A percentile compares a stretch with the other conserved stretches of the same genome.
Evolutionary conservation across 2,888 invertebrate genomes (phyloP).

Genomic region (Baccha elongata): DNA sequence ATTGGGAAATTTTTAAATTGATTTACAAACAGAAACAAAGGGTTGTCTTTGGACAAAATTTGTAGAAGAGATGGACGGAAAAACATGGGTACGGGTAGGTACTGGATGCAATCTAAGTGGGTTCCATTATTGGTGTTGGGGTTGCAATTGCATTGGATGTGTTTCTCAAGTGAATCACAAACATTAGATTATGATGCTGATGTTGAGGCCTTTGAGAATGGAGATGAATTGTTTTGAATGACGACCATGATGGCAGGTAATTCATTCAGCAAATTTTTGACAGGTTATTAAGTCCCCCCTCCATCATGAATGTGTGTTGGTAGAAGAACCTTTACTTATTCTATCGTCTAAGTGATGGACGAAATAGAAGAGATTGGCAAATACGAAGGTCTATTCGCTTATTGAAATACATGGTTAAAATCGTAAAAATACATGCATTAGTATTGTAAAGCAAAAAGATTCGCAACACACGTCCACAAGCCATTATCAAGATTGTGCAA

Average conservation of each 20-base stretch:
- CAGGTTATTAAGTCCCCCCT: conserved; percentile 42
- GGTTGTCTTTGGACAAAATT: conserved; percentile 3
- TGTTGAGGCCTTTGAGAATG: conserved; percentile 16
- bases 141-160: conserved; percentile 12
- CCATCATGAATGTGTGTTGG: neutral
- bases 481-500: no score
- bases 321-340: no score
- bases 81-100: neutral
- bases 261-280: conserved; percentile 35
- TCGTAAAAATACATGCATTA: no score
- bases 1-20: conserved; percentile 52
- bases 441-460: no score
- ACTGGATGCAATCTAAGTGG: conserved; percentile 10
- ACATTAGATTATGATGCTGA: conserved; percentile 48
- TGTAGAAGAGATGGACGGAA: no score
- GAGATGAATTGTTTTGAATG: conserved; percentile 22
- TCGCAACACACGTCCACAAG: no score
- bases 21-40: conserved; percentile 49
- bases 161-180: conserved; percentile 60
- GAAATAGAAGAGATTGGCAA: neutral
- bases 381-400: no score
- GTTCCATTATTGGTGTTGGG: conserved; percentile 18
- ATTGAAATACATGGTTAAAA: no score
- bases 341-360: no score
- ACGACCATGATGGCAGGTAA: conserved; percentile 20